Evolutionary conservation across 1,140 invertebrate species (phyloP).

Genomic region (Pollicipes pollicipes): DNA sequence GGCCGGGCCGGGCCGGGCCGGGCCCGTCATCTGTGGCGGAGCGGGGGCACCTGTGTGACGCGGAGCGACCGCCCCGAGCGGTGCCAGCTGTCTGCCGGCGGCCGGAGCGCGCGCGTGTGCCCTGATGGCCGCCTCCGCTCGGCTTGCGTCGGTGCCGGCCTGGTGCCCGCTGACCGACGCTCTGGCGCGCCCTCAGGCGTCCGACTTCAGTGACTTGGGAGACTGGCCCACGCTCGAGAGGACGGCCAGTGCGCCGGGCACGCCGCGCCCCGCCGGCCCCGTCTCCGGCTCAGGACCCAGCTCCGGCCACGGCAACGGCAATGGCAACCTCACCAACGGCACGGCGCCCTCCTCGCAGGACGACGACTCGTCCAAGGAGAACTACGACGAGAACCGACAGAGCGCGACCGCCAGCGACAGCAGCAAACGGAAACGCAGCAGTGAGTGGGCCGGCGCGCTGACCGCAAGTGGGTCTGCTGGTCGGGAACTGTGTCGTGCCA

Average conservation of each 20-base stretch:
- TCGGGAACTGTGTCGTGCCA: no score
- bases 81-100: no score
- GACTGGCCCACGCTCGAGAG: constrained; percentile 57
- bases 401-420: constrained; percentile 26
- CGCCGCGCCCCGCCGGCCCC: constrained; percentile 27
- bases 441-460: constrained; percentile 8
- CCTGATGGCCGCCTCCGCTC: not conserved
- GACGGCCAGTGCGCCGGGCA: constrained; percentile 28
- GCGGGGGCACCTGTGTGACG: not conserved
- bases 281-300: constrained; percentile 29
- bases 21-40: not conserved
- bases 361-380: constrained; percentile 23
- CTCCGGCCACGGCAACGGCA: constrained; percentile 21
- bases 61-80: no score
- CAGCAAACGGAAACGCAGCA: constrained; percentile 29
- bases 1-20: no score
- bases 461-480: no score
- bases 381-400: constrained; percentile 11
- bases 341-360: constrained; percentile 26
- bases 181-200: constrained; percentile 39
- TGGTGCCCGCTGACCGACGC: no score
- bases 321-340: constrained; percentile 25
- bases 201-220: constrained; percentile 48
- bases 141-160: no score
- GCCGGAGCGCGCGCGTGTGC: no score